A percentile compares a stretch with the other conserved stretches of the same genome.
These are phyloP conservation scores for Ernsta delagoae DNA, from an alignment of 2,888 invertebrate genomes.

Conservation along the genomic window DNA sequence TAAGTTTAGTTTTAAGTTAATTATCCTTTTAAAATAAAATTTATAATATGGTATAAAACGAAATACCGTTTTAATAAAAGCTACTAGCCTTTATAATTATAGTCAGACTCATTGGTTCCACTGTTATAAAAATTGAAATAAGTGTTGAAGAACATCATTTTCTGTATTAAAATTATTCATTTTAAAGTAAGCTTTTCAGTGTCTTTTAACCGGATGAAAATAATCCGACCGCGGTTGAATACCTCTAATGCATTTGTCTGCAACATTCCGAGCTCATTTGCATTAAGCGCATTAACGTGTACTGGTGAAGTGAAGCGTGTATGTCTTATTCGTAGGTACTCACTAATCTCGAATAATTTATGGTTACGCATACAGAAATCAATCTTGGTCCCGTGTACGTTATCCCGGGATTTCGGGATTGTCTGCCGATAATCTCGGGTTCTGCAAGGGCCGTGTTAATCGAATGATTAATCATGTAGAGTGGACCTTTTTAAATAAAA, in stretches of 20 bases:
- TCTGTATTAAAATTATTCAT: no score
- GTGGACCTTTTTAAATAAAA: no score
- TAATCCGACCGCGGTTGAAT: conserved; percentile 31
- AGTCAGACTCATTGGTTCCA: no score
- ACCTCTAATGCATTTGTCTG: conserved; percentile 31
- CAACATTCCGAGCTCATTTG: conserved; percentile 31
- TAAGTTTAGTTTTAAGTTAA: no score
- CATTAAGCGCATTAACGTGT: conserved; percentile 27
- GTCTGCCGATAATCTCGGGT: background rate
- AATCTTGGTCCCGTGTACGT: background rate
- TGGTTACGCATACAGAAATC: background rate
- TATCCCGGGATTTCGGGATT: background rate
- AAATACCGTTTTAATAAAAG: no score
- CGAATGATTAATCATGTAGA: background rate
- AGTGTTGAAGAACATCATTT: no score
- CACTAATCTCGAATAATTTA: background rate
- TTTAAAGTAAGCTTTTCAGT: background rate
- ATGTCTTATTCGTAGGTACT: background rate
- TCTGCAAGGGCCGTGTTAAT: background rate
- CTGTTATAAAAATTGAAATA: no score
- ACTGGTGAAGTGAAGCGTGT: conserved; percentile 9
- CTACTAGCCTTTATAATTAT: no score
- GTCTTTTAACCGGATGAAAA: conserved; percentile 27
- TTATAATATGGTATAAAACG: no score
- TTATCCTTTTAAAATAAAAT: no score